phyloP scores from a whole-genome alignment of 2,888 invertebrate species.

The Trypoxylon attenuatum region DNA sequence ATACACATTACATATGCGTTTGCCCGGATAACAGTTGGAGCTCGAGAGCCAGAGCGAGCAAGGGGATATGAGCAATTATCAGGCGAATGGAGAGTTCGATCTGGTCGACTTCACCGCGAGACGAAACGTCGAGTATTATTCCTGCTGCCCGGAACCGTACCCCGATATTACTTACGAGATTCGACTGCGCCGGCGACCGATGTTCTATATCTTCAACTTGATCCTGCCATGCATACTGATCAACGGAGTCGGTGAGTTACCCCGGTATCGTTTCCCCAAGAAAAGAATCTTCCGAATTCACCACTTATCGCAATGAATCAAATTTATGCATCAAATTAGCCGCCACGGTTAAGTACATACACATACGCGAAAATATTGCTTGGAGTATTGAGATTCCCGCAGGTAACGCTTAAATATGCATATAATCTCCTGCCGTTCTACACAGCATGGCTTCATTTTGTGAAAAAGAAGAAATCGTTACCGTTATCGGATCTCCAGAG shows the following conservation, averaged over 20 bases:
- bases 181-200: slow-evolving; percentile 83
- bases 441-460: background rate
- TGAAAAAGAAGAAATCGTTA: slow-evolving; percentile 1
- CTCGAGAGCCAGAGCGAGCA: slow-evolving; percentile 85
- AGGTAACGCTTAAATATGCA: background rate
- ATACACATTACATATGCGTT: too few relatives aligned
- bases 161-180: slow-evolving; percentile 90
- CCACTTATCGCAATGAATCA: too few relatives aligned
- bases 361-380: too few relatives aligned
- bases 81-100: slow-evolving; percentile 94
- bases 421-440: background rate
- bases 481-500: slow-evolving; percentile 6
- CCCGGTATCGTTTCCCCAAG: background rate
- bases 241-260: slow-evolving; percentile 84
- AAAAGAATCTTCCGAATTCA: background rate
- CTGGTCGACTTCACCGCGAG: slow-evolving; percentile 85
- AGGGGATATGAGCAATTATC: slow-evolving; percentile 91
- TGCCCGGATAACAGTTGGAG: slow-evolving; percentile 79
- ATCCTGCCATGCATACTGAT: slow-evolving; percentile 90
- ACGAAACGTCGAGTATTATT: slow-evolving; percentile 84
- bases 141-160: slow-evolving; percentile 88
- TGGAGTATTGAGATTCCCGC: too few relatives aligned
- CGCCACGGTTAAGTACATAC: too few relatives aligned
- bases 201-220: slow-evolving; percentile 91
- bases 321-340: too few relatives aligned